Evolutionary conservation across 2,113 vertebrate genomes (phyloP).

Genomic region (Chitala chitala): DNA sequence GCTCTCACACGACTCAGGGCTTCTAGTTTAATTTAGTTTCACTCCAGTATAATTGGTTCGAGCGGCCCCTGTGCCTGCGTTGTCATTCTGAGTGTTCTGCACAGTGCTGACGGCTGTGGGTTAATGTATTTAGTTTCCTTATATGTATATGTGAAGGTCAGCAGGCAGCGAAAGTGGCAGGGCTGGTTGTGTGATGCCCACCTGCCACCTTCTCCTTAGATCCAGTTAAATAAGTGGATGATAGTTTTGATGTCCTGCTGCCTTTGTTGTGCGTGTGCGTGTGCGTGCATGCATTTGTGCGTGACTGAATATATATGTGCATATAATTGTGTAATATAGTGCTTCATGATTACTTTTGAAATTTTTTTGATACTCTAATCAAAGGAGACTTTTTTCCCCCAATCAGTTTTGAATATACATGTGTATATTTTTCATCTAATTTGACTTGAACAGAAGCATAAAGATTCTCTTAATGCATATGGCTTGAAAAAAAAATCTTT

Average conservation of each 20-base stretch:
- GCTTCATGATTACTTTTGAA: no score
- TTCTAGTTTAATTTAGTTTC: slow-evolving; percentile 71
- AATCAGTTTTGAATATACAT: no score
- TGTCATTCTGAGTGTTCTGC: slow-evolving; percentile 13
- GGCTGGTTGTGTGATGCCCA: not conserved
- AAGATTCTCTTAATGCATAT: no score
- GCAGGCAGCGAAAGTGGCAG: not conserved
- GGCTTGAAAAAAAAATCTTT: no score
- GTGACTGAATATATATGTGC: no score
- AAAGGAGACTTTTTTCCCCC: no score
- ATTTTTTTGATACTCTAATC: no score
- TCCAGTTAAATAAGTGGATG: not conserved
- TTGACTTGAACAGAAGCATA: no score
- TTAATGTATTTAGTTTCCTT: slow-evolving; percentile 44
- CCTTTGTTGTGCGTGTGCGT: not conserved
- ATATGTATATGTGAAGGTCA: slow-evolving; percentile 36
- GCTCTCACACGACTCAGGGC: slow-evolving; percentile 57
- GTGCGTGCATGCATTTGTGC: not conserved
- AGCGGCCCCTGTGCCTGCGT: slow-evolving; percentile 55
- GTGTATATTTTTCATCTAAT: no score
- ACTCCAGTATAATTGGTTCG: slow-evolving; percentile 71
- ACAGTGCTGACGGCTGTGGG: not conserved
- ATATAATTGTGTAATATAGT: no score
- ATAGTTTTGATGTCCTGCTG: not conserved
- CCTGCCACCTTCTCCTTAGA: not conserved